phyloP scores from a whole-genome alignment of 1,140 invertebrate genomes.

The Harpegnathos saltator region DNA sequence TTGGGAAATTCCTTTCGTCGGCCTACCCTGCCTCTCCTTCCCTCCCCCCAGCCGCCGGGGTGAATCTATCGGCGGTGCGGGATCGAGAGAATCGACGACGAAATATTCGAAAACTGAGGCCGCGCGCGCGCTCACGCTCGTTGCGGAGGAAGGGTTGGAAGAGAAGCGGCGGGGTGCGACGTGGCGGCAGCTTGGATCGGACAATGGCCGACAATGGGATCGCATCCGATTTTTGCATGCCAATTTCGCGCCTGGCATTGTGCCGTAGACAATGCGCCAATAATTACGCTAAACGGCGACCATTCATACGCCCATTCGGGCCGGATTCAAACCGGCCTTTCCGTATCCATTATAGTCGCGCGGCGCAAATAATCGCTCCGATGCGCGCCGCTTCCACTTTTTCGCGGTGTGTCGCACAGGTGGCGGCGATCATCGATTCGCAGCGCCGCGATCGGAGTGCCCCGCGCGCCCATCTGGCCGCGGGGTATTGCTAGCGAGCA shows the following conservation, averaged over 20 bases:
- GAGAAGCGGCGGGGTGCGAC: constrained; percentile 53
- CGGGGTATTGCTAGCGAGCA: background rate
- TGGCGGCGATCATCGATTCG: constrained; percentile 65
- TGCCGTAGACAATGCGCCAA: constrained; percentile 85
- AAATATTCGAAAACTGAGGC: constrained; percentile 80
- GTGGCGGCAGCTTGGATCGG: constrained; percentile 75
- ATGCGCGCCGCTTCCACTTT: constrained; percentile 72
- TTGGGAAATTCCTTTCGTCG: constrained; percentile 48
- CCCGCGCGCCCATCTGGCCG: constrained; percentile 21
- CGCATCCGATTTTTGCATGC: constrained; percentile 86
- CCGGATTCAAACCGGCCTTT: constrained; percentile 84
- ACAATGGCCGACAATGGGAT: constrained; percentile 85
- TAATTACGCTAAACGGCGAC: constrained; percentile 85
- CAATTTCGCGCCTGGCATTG: constrained; percentile 84
- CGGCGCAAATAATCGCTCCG: constrained; percentile 82
- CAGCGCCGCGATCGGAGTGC: constrained; percentile 3
- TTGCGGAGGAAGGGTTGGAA: constrained; percentile 4
- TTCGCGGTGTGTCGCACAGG: constrained; percentile 60
- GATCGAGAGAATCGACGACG: constrained; percentile 69
- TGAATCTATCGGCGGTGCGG: constrained; percentile 68
- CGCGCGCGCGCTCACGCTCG: constrained; percentile 43
- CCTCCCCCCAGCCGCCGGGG: background rate
- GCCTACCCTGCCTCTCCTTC: background rate
- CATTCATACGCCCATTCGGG: constrained; percentile 85
- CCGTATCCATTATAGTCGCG: constrained; percentile 84